Conservation (phyloP, 2,888 invertebrate genomes). For the Buathra laborator region DNA sequence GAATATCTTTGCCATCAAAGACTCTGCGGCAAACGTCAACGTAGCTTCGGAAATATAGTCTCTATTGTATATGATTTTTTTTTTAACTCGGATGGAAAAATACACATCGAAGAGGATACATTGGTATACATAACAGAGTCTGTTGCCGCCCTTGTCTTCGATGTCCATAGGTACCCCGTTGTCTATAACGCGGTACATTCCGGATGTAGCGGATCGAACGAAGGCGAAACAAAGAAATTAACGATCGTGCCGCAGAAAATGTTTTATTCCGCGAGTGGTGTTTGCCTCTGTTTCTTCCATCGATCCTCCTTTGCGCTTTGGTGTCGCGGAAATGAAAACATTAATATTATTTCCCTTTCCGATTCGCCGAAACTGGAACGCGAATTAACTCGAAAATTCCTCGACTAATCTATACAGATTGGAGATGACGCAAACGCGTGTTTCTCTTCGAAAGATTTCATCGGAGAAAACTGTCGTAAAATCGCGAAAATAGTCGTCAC, state of each 20-base stretch:
- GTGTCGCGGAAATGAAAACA: background rate
- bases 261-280: background rate
- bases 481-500: no score
- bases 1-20: background rate
- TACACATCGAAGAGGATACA: background rate
- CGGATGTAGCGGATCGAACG: conserved; percentile 2
- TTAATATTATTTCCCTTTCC: background rate
- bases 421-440: no score
- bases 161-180: background rate
- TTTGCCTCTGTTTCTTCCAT: background rate
- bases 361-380: background rate
- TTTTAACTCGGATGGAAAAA: background rate
- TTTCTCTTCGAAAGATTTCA: no score
- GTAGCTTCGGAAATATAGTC: background rate
- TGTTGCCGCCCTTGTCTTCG: background rate
- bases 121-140: background rate
- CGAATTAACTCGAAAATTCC: no score
- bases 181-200: conserved; percentile 5
- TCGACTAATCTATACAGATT: no score
- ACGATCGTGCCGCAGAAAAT: conserved; percentile 2
- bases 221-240: background rate
- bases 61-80: background rate
- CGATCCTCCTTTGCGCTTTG: background rate
- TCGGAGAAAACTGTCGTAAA: no score
- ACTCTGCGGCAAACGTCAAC: background rate